Percentiles rank a stretch among this genome's conserved stretches.
Evolutionary conservation across 2,888 invertebrate species (phyloP).

Genomic region (Chalcis sispes): DNA sequence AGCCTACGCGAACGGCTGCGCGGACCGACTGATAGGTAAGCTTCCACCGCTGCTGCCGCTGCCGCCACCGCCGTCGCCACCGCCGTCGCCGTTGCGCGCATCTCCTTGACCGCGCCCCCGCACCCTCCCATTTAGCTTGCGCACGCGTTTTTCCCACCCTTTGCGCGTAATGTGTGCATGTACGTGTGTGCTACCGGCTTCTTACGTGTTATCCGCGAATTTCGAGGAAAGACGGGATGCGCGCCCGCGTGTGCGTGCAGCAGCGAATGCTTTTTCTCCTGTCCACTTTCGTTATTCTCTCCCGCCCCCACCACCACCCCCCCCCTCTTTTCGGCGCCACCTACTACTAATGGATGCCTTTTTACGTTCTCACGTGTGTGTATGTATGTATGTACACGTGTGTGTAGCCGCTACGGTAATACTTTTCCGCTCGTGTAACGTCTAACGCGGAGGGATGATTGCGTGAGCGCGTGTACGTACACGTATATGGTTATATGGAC

Average conservation of each 20-base stretch:
- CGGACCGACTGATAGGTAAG: constrained; percentile 41
- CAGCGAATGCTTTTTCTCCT: neutral
- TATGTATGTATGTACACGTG: neutral
- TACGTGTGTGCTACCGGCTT: too few relatives aligned
- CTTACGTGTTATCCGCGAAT: too few relatives aligned
- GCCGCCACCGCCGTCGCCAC: neutral
- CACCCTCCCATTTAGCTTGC: constrained; percentile 6
- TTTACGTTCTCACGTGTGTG: neutral
- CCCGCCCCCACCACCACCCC: too few relatives aligned
- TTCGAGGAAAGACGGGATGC: too few relatives aligned
- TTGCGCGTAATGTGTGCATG: neutral
- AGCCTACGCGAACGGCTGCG: neutral
- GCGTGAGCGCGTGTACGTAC: too few relatives aligned
- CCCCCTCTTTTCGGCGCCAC: too few relatives aligned
- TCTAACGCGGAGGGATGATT: too few relatives aligned
- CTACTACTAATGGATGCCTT: neutral
- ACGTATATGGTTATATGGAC: too few relatives aligned
- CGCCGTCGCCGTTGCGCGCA: constrained; percentile 9
- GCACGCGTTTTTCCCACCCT: neutral
- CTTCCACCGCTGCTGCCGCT: constrained; percentile 33
- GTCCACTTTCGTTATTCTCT: neutral
- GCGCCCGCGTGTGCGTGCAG: too few relatives aligned
- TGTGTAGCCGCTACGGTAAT: neutral
- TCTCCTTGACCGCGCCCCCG: constrained; percentile 54
- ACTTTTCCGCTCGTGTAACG: too few relatives aligned